Evolutionary conservation across 2,797 vertebrate species (phyloP), one percentile per base, ranked within the genome.

Genomic region (Microctenopoma steveboyesi): DNA sequence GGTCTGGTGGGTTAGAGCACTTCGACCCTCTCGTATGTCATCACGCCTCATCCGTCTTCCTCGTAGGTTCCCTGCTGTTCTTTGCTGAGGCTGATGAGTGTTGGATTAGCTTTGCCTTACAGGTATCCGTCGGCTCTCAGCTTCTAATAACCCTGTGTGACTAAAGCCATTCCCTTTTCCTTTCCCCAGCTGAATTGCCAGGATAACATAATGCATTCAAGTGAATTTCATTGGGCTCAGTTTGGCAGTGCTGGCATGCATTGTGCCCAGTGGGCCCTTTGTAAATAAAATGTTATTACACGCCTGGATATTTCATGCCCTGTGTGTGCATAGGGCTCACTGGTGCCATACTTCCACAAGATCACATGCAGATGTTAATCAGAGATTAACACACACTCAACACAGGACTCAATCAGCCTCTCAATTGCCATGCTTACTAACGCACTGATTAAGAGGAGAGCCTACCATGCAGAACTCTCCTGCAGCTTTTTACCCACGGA

Each of bases 301-400:
- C 87, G 88, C 88, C 89, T 89, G 88, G 88, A 87, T 90, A 88
- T 93, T 91, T 91, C 90, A 92, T 92, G 88, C 88, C 76, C 84
- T 79, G 84, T 86, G 85, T 89, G 90, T 89, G 87, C 89, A 86
- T 72, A 91, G 85, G 85, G 86, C 88, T 90, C 90, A 90, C 72
- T 88, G 87, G 88, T 91, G 90, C 92, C 89, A 83, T 85, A 88
- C 88, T 88, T 92, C 90, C 89, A 86, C 74, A 59, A 91, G 90
- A 92, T 93, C 88, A 91, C 88, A 88, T 81, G 81, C 90, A 94
- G 93, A 94, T 94, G 91, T 94, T 93, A 93, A 93, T 93, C 91
- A 90, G 81, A 91, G 91, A 91, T 91, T 92, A 90, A 89, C 85
- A 86, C 80, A 89, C 82, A 72, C 81, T 83, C 85, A 88, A 89